Conservation (phyloP, 2,888 invertebrate genomes). For the Adineta ricciae region DNA sequence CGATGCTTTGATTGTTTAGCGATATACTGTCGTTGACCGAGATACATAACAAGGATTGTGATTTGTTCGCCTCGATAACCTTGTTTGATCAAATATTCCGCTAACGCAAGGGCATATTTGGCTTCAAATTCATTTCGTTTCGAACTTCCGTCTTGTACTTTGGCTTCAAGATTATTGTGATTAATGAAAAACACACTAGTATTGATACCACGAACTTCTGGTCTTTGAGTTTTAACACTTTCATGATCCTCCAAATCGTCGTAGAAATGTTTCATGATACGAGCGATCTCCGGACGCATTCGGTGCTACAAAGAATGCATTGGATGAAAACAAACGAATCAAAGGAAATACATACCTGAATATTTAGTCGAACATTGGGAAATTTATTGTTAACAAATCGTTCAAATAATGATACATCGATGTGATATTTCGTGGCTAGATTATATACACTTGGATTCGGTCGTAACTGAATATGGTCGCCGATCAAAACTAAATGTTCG, state of each 20-base stretch:
- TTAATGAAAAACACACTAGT: conserved; percentile 43
- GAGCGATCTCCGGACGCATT: conserved; percentile 46
- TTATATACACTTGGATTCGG: conserved; percentile 64
- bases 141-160: conserved; percentile 39
- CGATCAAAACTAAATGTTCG: conserved; percentile 72
- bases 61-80: conserved; percentile 41
- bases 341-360: neutral
- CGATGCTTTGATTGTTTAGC: neutral
- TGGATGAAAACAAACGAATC: neutral
- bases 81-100: conserved; percentile 42
- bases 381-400: conserved; percentile 63
- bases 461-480: conserved; percentile 69
- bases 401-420: conserved; percentile 72
- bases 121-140: conserved; percentile 44
- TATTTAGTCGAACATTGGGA: conserved; percentile 56
- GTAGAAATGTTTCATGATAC: conserved; percentile 41
- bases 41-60: conserved; percentile 45
- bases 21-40: conserved; percentile 38
- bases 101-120: conserved; percentile 38
- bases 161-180: conserved; percentile 39
- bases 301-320: conserved; percentile 47
- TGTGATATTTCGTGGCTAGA: conserved; percentile 59
- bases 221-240: conserved; percentile 36
- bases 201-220: conserved; percentile 36
- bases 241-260: conserved; percentile 40